These are phyloP conservation scores for Drosophila tropicalis DNA, from an alignment of 1,140 invertebrate genomes.

Conservation along the genomic window DNA sequence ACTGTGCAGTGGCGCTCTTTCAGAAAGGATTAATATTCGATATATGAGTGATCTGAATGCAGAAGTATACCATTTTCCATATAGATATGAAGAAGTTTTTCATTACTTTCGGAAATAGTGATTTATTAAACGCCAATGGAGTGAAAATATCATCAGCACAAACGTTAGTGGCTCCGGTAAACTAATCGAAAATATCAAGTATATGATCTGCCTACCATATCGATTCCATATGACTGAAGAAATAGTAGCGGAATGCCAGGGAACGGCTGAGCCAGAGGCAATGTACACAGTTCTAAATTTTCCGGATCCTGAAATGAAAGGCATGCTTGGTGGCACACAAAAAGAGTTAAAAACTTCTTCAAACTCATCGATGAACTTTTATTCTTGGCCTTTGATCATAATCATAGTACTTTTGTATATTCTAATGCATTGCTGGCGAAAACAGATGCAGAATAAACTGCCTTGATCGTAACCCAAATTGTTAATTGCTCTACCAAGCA, in stretches of 20 bases:
- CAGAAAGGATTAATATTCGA: too few relatives aligned
- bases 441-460: background rate
- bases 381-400: background rate
- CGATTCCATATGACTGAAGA: slow-evolving; percentile 21
- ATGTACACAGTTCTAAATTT: background rate
- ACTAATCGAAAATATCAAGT: background rate
- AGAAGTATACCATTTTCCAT: slow-evolving; percentile 12
- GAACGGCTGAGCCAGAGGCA: background rate
- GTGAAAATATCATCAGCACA: background rate
- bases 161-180: background rate
- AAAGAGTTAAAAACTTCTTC: too few relatives aligned
- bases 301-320: background rate
- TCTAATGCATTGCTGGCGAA: background rate
- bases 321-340: too few relatives aligned
- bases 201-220: slow-evolving; percentile 2
- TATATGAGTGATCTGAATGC: too few relatives aligned
- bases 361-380: too few relatives aligned
- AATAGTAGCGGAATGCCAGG: background rate
- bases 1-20: too few relatives aligned
- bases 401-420: background rate
- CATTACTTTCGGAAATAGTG: slow-evolving; percentile 10
- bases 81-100: background rate
- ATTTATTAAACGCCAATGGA: too few relatives aligned
- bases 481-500: slow-evolving; percentile 4
- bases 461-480: background rate